Conservation (phyloP, 2,888 invertebrate genomes). For the Callimorpha dominula region DNA sequence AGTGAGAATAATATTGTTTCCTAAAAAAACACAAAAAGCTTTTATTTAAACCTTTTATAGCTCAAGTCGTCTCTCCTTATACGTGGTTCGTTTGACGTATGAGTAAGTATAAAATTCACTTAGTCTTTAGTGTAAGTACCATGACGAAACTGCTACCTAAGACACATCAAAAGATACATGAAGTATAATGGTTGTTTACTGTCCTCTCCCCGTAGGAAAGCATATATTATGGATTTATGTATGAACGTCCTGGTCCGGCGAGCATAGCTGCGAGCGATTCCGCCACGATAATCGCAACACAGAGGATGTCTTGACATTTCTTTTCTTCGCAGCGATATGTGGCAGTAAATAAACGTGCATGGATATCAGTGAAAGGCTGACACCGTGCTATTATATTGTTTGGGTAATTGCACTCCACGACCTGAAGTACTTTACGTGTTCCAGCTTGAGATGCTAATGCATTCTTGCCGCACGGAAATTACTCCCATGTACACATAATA, state of each 20-base stretch:
- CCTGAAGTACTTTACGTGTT: slow-evolving; percentile 66
- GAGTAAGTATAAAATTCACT: slow-evolving; percentile 30
- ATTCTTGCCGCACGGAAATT: slow-evolving; percentile 68
- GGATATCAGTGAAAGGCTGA: slow-evolving; percentile 65
- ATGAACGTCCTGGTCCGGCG: slow-evolving; percentile 57
- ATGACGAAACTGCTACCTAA: slow-evolving; percentile 37
- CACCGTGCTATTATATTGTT: slow-evolving; percentile 80
- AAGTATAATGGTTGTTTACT: slow-evolving; percentile 61
- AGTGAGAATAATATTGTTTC: slow-evolving; percentile 30
- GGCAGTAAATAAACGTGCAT: slow-evolving; percentile 68
- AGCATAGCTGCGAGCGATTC: slow-evolving; percentile 66
- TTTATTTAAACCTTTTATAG: slow-evolving; percentile 29
- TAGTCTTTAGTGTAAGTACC: slow-evolving; percentile 29
- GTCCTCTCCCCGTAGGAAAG: slow-evolving; percentile 60
- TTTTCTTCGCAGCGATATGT: slow-evolving; percentile 65
- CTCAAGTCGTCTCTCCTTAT: slow-evolving; percentile 20
- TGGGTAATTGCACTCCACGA: slow-evolving; percentile 76
- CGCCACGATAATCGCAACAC: slow-evolving; percentile 72
- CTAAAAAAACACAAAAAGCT: slow-evolving; percentile 37
- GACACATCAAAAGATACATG: slow-evolving; percentile 50
- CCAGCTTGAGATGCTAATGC: slow-evolving; percentile 72
- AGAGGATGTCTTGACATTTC: slow-evolving; percentile 70
- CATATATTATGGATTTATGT: slow-evolving; percentile 58
- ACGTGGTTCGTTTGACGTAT: slow-evolving; percentile 18
- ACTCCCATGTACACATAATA: slow-evolving; percentile 57